A percentile compares a stretch with the other conserved stretches of the same genome.
phyloP scores from a whole-genome alignment of 2,797 vertebrate species.

The Synaphobranchus kaupii region DNA sequence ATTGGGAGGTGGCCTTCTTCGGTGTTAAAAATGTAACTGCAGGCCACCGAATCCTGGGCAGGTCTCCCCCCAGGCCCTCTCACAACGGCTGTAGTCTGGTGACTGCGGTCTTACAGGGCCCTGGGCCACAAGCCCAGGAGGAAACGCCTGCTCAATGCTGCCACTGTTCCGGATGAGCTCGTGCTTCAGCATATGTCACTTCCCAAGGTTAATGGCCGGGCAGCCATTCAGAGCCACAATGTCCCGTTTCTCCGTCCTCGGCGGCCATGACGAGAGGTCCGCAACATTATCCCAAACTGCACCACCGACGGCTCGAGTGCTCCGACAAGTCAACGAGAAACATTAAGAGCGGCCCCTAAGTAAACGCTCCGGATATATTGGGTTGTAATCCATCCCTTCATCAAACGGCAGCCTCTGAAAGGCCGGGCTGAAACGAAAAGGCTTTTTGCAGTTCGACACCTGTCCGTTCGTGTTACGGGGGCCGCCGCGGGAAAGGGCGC shows the following conservation, averaged over 20 bases:
- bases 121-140: conserved; percentile 26
- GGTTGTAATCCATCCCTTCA: conserved; percentile 12
- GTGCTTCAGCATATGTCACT: conserved; percentile 20
- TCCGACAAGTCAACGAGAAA: conserved; percentile 20
- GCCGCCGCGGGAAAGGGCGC: conserved; percentile 25
- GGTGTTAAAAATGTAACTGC: not conserved
- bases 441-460: conserved; percentile 26
- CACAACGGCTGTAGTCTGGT: conserved; percentile 28
- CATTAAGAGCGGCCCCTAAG: not conserved
- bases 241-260: conserved; percentile 4
- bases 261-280: not conserved
- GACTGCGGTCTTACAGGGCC: conserved; percentile 29
- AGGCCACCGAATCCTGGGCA: conserved; percentile 28
- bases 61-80: conserved; percentile 9
- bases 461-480: conserved; percentile 27
- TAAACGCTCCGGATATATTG: not conserved
- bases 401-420: not conserved
- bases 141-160: conserved; percentile 31
- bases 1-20: not conserved
- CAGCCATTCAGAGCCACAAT: not conserved
- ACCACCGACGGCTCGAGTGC: conserved; percentile 2
- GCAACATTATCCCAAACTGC: conserved; percentile 15
- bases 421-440: conserved; percentile 14
- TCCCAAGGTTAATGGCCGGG: conserved; percentile 31
- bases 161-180: conserved; percentile 30